Evolutionary conservation across 2,888 invertebrate genomes (phyloP).

Genomic region (Nymphalis urticae): DNA sequence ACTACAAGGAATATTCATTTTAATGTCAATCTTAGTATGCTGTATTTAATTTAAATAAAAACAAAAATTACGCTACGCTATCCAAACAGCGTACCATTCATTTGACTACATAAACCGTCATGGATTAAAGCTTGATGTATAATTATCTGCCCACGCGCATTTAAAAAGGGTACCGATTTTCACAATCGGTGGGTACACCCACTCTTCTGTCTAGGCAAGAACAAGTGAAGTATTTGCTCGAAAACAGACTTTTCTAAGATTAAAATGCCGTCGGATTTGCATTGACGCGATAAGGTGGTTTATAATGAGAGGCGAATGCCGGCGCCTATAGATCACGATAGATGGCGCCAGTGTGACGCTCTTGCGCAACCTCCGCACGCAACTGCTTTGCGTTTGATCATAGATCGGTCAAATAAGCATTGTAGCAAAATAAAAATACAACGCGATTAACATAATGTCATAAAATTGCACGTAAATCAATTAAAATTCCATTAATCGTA

Average conservation of each 20-base stretch:
- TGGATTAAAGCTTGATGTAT: slow-evolving; percentile 67
- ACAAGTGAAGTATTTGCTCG: slow-evolving; percentile 64
- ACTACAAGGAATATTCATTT: neutral
- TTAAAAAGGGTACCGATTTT: slow-evolving; percentile 70
- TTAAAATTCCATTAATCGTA: too few species aligned
- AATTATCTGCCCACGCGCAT: slow-evolving; percentile 72
- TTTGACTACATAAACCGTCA: slow-evolving; percentile 59
- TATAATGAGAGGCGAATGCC: slow-evolving; percentile 57
- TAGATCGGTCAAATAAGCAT: slow-evolving; percentile 12
- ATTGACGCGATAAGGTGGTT: slow-evolving; percentile 62
- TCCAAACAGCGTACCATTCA: slow-evolving; percentile 52
- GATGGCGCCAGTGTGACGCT: slow-evolving; percentile 68
- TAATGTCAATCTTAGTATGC: neutral
- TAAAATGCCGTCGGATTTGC: slow-evolving; percentile 68
- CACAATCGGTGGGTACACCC: slow-evolving; percentile 60
- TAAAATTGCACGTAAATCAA: too few species aligned
- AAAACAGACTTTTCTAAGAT: slow-evolving; percentile 50
- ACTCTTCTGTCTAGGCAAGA: slow-evolving; percentile 45
- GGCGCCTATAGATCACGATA: slow-evolving; percentile 72
- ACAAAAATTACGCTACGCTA: slow-evolving; percentile 41
- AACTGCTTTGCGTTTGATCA: slow-evolving; percentile 25
- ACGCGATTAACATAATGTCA: neutral
- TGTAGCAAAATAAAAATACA: neutral
- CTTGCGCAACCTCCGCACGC: slow-evolving; percentile 58
- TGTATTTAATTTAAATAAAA: slow-evolving; percentile 19